Percentiles rank a stretch among this genome's conserved stretches.
Conservation (phyloP, 2,888 invertebrate species). For the Boloria selene region DNA sequence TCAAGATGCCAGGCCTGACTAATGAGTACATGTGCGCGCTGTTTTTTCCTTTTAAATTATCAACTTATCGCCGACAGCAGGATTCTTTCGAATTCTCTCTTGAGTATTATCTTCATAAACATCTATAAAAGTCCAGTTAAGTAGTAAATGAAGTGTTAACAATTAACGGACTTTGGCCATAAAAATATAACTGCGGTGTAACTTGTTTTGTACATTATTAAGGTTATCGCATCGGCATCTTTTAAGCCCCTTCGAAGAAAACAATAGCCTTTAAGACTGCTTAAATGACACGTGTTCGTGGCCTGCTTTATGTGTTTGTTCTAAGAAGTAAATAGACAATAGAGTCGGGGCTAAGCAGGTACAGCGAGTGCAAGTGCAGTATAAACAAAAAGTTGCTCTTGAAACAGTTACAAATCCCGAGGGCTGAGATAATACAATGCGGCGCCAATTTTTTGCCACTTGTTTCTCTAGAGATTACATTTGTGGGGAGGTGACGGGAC, state of each 20-base stretch:
- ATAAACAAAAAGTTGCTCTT: constrained; percentile 54
- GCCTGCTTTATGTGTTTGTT: constrained; percentile 49
- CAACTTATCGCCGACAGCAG: constrained; percentile 44
- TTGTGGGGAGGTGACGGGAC: constrained; percentile 66
- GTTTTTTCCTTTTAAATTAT: constrained; percentile 51
- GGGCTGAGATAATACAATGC: constrained; percentile 59
- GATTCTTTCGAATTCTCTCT: constrained; percentile 46
- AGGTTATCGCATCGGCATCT: constrained; percentile 46
- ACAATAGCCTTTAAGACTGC: constrained; percentile 47
- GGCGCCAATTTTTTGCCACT: constrained; percentile 76
- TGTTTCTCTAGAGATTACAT: constrained; percentile 56
- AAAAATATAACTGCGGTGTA: constrained; percentile 40
- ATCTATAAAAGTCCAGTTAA: constrained; percentile 31
- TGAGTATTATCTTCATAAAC: constrained; percentile 28
- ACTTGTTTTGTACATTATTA: constrained; percentile 37
- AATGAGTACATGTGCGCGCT: constrained; percentile 75
- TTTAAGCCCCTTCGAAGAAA: constrained; percentile 47
- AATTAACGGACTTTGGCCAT: constrained; percentile 31
- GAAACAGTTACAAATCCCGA: constrained; percentile 60
- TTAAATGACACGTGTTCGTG: constrained; percentile 58
- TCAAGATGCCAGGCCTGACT: constrained; percentile 61
- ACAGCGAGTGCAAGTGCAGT: constrained; percentile 61
- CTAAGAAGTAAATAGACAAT: constrained; percentile 58
- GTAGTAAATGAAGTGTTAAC: constrained; percentile 35
- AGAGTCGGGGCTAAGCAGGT: constrained; percentile 53